Evolutionary conservation across 2,113 vertebrate genomes (phyloP).

Genomic region (Baryphthengus martii): DNA sequence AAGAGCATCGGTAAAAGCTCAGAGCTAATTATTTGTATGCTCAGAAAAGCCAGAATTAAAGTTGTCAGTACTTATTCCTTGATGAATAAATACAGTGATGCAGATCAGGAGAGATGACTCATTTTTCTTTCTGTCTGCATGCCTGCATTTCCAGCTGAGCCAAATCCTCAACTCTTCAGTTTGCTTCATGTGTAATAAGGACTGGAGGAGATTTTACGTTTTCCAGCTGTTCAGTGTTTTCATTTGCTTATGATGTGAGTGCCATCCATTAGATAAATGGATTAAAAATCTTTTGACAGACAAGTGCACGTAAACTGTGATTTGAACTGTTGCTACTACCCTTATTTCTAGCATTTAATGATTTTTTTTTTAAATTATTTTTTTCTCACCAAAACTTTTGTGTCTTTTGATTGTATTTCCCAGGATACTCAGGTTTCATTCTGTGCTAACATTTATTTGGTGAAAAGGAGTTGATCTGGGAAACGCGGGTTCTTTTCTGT

Average conservation of each 20-base stretch:
- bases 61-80: not conserved
- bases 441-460: not conserved
- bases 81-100: not conserved
- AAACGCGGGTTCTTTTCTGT: not conserved
- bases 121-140: not conserved
- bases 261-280: not conserved
- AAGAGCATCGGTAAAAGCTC: not conserved
- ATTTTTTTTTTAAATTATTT: not conserved
- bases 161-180: rapidly evolving
- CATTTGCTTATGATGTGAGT: not conserved
- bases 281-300: not conserved
- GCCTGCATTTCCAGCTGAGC: not conserved
- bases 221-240: not conserved
- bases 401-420: not conserved
- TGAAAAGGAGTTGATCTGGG: not conserved
- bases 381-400: not conserved
- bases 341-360: not conserved
- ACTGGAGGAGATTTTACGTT: not conserved
- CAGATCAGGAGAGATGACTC: not conserved
- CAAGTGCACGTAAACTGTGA: not conserved
- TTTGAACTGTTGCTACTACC: not conserved
- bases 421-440: not conserved
- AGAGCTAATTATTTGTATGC: not conserved
- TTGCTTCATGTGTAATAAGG: not conserved
- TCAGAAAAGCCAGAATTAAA: not conserved